Evolutionary conservation across 2,113 vertebrate species (phyloP), one percentile per base, ranked within the genome.

Genomic region (Pelecanoides urinatrix): DNA sequence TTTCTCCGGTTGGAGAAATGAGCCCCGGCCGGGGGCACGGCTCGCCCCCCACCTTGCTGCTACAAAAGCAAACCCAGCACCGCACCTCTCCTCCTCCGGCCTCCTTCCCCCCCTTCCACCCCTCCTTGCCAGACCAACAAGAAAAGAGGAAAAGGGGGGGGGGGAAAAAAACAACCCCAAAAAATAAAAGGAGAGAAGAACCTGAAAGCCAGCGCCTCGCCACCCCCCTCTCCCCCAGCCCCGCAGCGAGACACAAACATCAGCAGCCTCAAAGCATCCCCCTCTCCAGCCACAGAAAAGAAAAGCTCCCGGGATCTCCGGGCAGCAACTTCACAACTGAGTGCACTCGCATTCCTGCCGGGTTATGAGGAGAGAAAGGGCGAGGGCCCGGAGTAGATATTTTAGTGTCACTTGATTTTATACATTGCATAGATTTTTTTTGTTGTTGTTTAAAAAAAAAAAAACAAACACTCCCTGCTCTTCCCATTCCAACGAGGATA

Each of bases 241-340:
- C 96, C 95, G 75, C 94, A 56, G 96, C 59, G 25, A 88, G 92
- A 78, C 85, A 89, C 95, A 92, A 96, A 91, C 96, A 91, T 36
- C 92, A 93, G 94, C 94, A 85, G 91, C 23, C 93, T 95, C 95
- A 86, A 94, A 96, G 97, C 96, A 95, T 96, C 94, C 91, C 94
- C 95, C 92, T 90, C 76, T 79, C 93, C 91, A 55, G 95, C 96
- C 44, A 53, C 73, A 63, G 94, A 91, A 87, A 97, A 97, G 96
- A 96, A 97, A 97, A 96, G 97, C 97, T 96, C 30, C 93, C 61
- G 61, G 81, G 84, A 80, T 97, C 96, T 96, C 93, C 87, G 90
- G 96, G 96, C 93, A 96, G 96, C 87, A 97, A 96, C 97, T 97
- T 97, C 97, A 96, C 97, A 96, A 96, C 90, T 89, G 95, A 97